phyloP scores from a whole-genome alignment of 2,113 vertebrate species.

The Atrichornis clamosus region DNA sequence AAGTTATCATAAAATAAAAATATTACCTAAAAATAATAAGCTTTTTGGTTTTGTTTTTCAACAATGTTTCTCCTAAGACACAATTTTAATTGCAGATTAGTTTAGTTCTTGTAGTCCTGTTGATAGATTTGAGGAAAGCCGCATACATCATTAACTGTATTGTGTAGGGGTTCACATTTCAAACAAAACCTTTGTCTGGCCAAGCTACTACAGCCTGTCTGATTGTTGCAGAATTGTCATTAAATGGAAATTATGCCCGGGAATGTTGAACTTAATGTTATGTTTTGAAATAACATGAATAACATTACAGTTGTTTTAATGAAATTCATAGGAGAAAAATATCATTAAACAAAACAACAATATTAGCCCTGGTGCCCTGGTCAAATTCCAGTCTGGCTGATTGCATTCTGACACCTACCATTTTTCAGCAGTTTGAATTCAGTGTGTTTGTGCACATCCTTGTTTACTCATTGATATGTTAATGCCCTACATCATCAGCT shows the following conservation, averaged over 20 bases:
- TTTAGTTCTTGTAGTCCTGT: neutral
- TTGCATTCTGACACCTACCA: neutral
- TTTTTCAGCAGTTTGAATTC: neutral
- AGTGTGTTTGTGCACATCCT: neutral
- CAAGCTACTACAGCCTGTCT: neutral
- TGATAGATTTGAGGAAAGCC: neutral
- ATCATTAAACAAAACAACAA: neutral
- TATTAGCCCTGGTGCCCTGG: neutral
- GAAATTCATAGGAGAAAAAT: neutral
- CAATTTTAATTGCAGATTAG: slow-evolving; percentile 49
- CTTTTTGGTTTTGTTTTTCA: neutral
- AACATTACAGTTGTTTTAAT: neutral
- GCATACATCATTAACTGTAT: slow-evolving; percentile 21
- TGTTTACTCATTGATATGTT: neutral
- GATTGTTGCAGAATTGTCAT: neutral
- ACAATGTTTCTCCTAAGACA: neutral
- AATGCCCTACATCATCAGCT: neutral
- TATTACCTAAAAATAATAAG: neutral
- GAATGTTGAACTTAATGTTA: neutral
- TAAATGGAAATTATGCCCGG: neutral
- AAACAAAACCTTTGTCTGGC: neutral
- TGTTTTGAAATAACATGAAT: neutral
- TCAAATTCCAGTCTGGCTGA: neutral
- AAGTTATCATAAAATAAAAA: neutral
- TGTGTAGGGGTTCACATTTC: neutral